Percentiles rank a stretch among this genome's conserved stretches.
phyloP scores from a whole-genome alignment of 2,797 vertebrate genomes.

The Spheniscus humboldti region DNA sequence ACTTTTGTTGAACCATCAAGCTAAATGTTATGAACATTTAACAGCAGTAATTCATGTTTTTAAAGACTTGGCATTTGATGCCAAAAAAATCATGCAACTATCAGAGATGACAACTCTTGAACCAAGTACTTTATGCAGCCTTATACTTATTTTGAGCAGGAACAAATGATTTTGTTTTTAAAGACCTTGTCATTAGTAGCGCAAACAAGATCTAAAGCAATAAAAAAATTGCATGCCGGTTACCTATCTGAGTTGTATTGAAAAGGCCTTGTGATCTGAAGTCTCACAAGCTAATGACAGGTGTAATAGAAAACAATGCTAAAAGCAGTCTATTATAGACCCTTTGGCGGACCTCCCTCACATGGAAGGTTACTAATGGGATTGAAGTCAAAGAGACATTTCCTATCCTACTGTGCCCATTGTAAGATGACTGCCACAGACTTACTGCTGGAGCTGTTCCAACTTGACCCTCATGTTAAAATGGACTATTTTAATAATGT shows the following conservation, averaged over 20 bases:
- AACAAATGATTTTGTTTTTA: background rate
- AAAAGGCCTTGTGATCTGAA: background rate
- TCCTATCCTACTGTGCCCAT: background rate
- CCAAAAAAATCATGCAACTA: background rate
- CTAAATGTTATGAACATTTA: background rate
- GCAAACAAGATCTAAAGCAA: background rate
- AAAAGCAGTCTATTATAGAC: background rate
- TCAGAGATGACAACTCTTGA: background rate
- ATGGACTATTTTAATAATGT: constrained; percentile 42
- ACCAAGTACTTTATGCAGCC: background rate
- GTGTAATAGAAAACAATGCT: constrained; percentile 16
- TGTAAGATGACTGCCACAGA: background rate
- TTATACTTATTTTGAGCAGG: background rate
- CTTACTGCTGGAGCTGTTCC: background rate
- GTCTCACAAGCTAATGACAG: background rate
- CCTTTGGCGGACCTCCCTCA: background rate
- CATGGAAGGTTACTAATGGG: constrained; percentile 26
- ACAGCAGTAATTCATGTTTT: background rate
- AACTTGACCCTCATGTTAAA: constrained; percentile 24
- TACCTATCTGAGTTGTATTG: background rate
- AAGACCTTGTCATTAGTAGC: background rate
- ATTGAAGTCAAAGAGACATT: constrained; percentile 34
- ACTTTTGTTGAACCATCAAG: background rate
- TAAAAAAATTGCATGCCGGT: background rate
- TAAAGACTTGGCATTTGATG: background rate